Conservation (phyloP, 2,113 vertebrate genomes). For the Vulpes vulpes region DNA sequence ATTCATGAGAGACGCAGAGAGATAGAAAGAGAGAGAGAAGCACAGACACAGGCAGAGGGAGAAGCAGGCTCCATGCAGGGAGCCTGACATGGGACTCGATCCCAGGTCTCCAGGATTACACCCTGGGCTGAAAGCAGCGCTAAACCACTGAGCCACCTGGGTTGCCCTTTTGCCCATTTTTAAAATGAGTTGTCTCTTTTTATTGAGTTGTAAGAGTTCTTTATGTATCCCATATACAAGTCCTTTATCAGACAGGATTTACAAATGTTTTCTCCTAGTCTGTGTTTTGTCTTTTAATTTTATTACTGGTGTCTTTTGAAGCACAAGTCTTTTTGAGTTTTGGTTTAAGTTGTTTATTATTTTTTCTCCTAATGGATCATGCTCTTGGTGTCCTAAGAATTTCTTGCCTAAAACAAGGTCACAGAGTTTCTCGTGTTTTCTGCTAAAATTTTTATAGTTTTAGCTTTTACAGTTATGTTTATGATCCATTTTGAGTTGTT, state of each 20-base stretch:
- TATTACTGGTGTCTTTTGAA: not conserved
- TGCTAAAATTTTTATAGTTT: not conserved
- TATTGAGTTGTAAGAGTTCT: not conserved
- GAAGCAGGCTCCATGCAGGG: no score
- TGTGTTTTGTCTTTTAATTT: constrained; percentile 1
- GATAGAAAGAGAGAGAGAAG: no score
- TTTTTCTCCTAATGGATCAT: constrained; percentile 3
- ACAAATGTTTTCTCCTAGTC: not conserved
- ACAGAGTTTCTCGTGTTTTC: not conserved
- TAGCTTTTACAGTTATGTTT: not conserved
- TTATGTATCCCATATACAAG: not conserved
- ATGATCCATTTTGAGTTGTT: constrained; percentile 20
- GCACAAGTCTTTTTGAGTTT: not conserved
- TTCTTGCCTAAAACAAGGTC: not conserved
- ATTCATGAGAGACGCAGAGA: no score
- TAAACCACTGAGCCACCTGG: no score
- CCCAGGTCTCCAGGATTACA: no score
- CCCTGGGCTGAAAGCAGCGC: no score
- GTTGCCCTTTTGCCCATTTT: not conserved
- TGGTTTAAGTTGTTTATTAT: not conserved
- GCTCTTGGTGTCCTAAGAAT: not conserved
- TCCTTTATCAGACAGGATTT: not conserved
- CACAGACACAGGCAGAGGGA: no score
- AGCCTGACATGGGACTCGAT: no score
- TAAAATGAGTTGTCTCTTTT: not conserved